These are phyloP conservation scores for Hydrocynus forskahlii DNA, from an alignment of 2,797 vertebrate species.

Conservation along the genomic window DNA sequence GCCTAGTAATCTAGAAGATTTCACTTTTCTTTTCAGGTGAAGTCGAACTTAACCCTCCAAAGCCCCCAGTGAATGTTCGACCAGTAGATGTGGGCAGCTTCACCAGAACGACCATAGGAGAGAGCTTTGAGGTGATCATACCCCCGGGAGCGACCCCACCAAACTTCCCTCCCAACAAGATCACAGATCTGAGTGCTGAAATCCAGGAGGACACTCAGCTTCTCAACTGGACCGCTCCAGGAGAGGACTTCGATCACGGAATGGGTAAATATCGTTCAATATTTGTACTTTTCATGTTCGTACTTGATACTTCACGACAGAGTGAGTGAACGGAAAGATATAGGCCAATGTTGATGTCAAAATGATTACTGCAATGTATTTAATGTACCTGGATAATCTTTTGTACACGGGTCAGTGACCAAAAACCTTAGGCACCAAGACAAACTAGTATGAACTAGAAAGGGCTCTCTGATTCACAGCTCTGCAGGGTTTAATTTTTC, in stretches of 20 bases:
- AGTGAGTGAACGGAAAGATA: too few relatives aligned
- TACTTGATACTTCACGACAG: too few relatives aligned
- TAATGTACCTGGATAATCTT: too few relatives aligned
- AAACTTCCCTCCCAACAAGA: constrained; percentile 70
- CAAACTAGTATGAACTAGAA: too few relatives aligned
- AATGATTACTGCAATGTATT: too few relatives aligned
- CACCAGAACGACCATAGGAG: constrained; percentile 60
- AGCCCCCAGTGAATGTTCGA: constrained; percentile 28
- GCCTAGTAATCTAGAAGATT: too few relatives aligned
- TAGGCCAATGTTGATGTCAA: too few relatives aligned
- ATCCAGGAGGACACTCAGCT: constrained; percentile 57
- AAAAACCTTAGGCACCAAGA: too few relatives aligned
- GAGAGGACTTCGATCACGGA: constrained; percentile 68
- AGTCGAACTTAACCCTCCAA: constrained; percentile 56
- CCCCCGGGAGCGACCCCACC: not conserved
- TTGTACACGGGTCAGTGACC: too few relatives aligned
- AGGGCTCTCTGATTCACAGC: too few relatives aligned
- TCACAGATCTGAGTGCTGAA: constrained; percentile 68
- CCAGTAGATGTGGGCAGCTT: constrained; percentile 57
- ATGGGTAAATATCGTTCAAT: constrained; percentile 59
- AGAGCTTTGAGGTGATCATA: constrained; percentile 60
- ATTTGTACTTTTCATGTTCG: too few relatives aligned
- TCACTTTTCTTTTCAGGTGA: constrained; percentile 45
- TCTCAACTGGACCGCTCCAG: constrained; percentile 74
- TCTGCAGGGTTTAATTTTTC: too few relatives aligned